These are phyloP conservation scores for Rhinichthys klamathensis DNA, from an alignment of 2,113 vertebrate species.

Conservation along the genomic window DNA sequence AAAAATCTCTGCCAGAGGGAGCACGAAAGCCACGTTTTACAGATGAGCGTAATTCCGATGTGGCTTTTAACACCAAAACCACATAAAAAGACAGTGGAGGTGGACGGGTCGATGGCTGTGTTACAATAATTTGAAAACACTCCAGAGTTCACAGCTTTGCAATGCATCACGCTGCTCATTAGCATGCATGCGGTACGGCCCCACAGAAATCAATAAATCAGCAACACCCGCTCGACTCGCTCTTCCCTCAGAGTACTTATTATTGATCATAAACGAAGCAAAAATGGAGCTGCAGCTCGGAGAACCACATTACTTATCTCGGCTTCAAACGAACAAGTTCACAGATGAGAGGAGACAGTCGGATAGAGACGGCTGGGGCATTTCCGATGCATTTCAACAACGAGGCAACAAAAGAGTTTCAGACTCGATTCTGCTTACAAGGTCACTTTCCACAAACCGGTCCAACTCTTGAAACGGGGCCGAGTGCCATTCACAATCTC, in stretches of 20 bases:
- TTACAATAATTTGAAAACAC: conserved; percentile 62
- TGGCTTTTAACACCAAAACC: conserved; percentile 49
- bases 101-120: conserved; percentile 49
- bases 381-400: neutral
- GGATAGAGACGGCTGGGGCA: neutral
- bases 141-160: conserved; percentile 62
- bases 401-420: conserved; percentile 4
- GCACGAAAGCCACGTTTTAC: conserved; percentile 23
- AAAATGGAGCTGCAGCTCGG: conserved; percentile 62
- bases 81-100: conserved; percentile 46
- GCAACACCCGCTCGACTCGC: conserved; percentile 63
- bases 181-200: conserved; percentile 68
- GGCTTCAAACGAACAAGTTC: conserved; percentile 26
- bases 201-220: conserved; percentile 69
- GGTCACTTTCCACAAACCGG: neutral
- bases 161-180: conserved; percentile 69
- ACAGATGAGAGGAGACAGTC: conserved; percentile 11
- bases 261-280: conserved; percentile 69
- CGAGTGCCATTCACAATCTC: too few species aligned
- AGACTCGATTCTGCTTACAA: neutral
- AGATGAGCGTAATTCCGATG: conserved; percentile 44
- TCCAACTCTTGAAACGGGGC: neutral
- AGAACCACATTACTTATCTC: conserved; percentile 39
- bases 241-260: conserved; percentile 61
- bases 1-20: conserved; percentile 32